These are phyloP conservation scores for Eptesicus fuscus DNA, from an alignment of 2,113 vertebrate species.

Conservation along the genomic window DNA sequence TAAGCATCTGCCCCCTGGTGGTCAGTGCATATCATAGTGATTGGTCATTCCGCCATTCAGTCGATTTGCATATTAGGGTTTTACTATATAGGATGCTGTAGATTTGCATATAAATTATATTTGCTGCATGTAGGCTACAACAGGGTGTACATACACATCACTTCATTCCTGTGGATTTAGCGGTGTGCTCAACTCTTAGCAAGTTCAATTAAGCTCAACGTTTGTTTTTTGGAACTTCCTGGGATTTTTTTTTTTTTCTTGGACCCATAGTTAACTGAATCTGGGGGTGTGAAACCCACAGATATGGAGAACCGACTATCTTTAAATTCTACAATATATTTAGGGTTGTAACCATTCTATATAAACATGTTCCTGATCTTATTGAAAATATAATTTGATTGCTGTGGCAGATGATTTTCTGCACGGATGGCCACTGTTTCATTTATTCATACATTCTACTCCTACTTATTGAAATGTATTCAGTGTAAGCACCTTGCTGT, in stretches of 20 bases:
- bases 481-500: neutral
- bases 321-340: neutral
- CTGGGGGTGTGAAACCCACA: neutral
- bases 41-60: too few species aligned
- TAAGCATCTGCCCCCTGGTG: too few species aligned
- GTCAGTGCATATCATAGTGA: too few species aligned
- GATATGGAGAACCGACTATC: neutral
- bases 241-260: neutral
- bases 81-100: too few species aligned
- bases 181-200: neutral
- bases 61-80: too few species aligned
- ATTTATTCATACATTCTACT: neutral
- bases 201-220: neutral
- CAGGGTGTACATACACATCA: neutral
- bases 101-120: neutral
- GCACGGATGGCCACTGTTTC: neutral
- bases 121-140: neutral
- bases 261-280: neutral
- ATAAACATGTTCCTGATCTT: neutral
- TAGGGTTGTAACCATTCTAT: neutral
- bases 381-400: slow-evolving; percentile 1
- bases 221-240: neutral
- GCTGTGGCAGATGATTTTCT: neutral
- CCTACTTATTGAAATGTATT: neutral
- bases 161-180: neutral